Evolutionary conservation across 1,140 invertebrate genomes (phyloP), one percentile per base, ranked within the genome.

Genomic region (Caerostris extrusa): DNA sequence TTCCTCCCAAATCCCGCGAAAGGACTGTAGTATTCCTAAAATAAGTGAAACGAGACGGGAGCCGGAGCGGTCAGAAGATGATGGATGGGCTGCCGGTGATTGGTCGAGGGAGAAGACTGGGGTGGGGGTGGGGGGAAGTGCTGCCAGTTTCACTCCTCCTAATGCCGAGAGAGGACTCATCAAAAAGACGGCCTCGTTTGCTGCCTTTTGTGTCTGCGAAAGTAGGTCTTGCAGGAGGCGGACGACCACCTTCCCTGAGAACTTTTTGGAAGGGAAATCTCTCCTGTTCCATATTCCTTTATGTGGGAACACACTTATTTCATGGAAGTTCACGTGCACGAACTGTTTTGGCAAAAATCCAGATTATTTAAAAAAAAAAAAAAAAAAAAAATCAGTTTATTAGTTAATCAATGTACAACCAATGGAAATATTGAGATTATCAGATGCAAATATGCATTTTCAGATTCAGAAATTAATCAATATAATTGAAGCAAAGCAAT

Each of bases 31-130:
- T 87, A 87, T 87, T 87, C 85, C 57, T 58, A 87, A 87, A 87
- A 87, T 87, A 87, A 87, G 85, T 87, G 58, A 90, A 90, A 90
- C 88, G 71, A 50, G 61, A 57, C 77, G 50, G 77, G n/a, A 67
- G 77, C 77, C 19, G 90, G 82, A 85, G 60, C 90, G 60, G 90
- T 85, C 90, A 93, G 82, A 87, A 57, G 58, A 93, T 93, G 91
- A 93, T 93, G 82, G 81, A 93, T 93, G 91, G 14, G 82, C 83
- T 87, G 56, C 34, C 34, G 17, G 61, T 93, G 91, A 93, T 93
- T 93, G 91, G 91, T 93, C 57, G 82, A 87, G 60, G 83, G 87
- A 64, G 34, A 34, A 34, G 34, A 2, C 3, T 5, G 3, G n/a
- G 64, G 6, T 3, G 56, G 55, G 14, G 53, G 19, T 50, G 6